Conservation (phyloP, 2,113 vertebrate species). For the Poeciliopsis turrubarensis region DNA sequence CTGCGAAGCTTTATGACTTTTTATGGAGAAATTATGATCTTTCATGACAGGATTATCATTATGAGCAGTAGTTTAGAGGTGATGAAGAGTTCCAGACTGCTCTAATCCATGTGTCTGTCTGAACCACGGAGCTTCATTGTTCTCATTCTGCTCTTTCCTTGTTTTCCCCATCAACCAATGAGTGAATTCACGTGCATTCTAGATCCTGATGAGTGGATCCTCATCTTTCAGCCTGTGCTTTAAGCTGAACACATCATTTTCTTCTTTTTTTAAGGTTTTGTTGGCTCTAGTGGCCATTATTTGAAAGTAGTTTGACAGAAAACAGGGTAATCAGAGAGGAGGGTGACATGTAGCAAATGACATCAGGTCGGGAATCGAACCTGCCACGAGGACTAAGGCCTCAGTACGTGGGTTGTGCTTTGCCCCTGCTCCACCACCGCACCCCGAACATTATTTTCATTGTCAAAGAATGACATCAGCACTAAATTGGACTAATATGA, state of each 20-base stretch:
- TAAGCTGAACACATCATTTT: background rate
- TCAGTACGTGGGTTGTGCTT: too few species aligned
- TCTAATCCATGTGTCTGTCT: constrained; percentile 25
- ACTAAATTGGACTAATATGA: constrained; percentile 49
- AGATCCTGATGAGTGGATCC: background rate
- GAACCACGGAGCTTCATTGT: constrained; percentile 6
- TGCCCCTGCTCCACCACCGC: too few species aligned
- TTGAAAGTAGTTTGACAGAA: too few species aligned
- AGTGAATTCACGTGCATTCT: background rate
- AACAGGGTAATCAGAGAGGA: too few species aligned
- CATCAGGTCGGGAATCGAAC: too few species aligned
- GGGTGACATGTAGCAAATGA: too few species aligned
- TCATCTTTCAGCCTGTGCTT: constrained; percentile 2
- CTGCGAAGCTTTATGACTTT: constrained; percentile 63
- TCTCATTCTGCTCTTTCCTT: background rate
- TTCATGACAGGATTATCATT: constrained; percentile 64
- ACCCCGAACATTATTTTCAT: background rate
- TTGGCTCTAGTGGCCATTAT: too few species aligned
- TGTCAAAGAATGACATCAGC: constrained; percentile 20
- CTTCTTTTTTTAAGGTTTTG: background rate
- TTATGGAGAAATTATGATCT: constrained; percentile 61
- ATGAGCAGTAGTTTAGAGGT: constrained; percentile 58
- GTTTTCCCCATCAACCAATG: background rate
- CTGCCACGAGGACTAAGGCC: too few species aligned
- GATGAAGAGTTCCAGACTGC: constrained; percentile 46